phyloP scores from a whole-genome alignment of 1,140 invertebrate species.

The Centruroides vittatus region DNA sequence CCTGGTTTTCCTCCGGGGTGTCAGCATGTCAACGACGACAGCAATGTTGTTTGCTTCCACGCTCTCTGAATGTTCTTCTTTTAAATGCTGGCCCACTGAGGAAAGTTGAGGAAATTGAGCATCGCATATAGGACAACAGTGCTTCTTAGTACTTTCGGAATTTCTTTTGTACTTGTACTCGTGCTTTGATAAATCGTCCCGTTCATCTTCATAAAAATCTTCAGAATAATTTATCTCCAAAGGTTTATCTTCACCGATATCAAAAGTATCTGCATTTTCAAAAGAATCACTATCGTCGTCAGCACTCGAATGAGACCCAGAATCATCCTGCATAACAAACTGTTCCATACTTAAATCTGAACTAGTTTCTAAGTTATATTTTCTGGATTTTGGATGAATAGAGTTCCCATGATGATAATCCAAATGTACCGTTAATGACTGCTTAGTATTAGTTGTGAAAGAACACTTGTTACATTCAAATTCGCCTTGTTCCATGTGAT shows the following conservation, averaged over 20 bases:
- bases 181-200: no score
- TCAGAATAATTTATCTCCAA: no score
- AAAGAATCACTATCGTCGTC: no score
- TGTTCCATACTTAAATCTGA: no score
- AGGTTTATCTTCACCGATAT: no score
- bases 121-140: conserved; percentile 15
- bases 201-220: no score
- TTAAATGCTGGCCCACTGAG: conserved; percentile 12
- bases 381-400: no score
- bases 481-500: conserved; percentile 53
- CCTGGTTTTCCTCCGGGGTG: background rate
- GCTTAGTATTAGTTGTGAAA: conserved; percentile 81
- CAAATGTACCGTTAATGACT: conserved; percentile 80
- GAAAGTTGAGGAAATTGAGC: conserved; percentile 14
- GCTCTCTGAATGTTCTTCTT: conserved; percentile 9
- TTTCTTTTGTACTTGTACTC: no score
- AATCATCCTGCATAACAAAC: no score
- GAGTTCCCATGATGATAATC: conserved; percentile 35
- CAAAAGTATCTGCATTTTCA: no score
- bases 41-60: conserved; percentile 13
- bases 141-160: conserved; percentile 4
- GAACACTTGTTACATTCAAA: conserved; percentile 76
- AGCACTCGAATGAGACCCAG: no score
- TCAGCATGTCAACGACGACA: conserved; percentile 4
- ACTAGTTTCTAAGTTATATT: no score